These are phyloP conservation scores for Zosterops lateralis DNA, from an alignment of 2,113 vertebrate species.

Conservation along the genomic window DNA sequence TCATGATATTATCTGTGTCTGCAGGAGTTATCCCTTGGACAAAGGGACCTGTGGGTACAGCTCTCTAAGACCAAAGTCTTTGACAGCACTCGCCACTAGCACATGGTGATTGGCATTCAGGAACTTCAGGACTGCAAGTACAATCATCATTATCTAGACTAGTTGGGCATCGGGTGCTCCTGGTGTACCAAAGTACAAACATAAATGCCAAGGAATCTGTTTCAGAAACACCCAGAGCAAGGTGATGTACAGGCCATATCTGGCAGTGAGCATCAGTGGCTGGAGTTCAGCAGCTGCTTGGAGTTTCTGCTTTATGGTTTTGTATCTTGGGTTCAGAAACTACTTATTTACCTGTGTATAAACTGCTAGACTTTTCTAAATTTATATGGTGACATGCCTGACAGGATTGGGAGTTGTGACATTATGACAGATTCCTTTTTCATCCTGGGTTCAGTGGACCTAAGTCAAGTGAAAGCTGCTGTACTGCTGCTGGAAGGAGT, in stretches of 20 bases:
- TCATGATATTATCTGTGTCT: not conserved
- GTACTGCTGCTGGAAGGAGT: not conserved
- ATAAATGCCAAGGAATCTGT: not conserved
- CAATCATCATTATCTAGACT: not conserved
- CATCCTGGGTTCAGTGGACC: not conserved
- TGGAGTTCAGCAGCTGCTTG: not conserved
- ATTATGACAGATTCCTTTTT: not conserved
- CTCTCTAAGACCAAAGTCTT: not conserved
- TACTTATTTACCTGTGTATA: not conserved
- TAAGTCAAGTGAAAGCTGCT: not conserved
- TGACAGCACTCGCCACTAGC: not conserved
- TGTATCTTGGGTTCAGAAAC: not conserved
- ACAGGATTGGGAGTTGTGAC: not conserved
- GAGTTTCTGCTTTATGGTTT: not conserved
- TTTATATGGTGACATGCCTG: not conserved
- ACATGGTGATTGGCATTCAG: not conserved
- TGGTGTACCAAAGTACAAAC: not conserved
- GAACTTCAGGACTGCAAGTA: not conserved
- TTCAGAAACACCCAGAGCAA: not conserved
- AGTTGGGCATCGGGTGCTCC: not conserved
- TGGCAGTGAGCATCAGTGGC: not conserved
- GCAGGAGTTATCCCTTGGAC: not conserved
- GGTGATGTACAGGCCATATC: rapidly evolving
- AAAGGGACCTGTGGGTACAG: not conserved
- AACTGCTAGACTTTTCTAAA: not conserved